These are phyloP conservation scores for Barbus barbus DNA, from an alignment of 2,113 vertebrate genomes.

Conservation along the genomic window DNA sequence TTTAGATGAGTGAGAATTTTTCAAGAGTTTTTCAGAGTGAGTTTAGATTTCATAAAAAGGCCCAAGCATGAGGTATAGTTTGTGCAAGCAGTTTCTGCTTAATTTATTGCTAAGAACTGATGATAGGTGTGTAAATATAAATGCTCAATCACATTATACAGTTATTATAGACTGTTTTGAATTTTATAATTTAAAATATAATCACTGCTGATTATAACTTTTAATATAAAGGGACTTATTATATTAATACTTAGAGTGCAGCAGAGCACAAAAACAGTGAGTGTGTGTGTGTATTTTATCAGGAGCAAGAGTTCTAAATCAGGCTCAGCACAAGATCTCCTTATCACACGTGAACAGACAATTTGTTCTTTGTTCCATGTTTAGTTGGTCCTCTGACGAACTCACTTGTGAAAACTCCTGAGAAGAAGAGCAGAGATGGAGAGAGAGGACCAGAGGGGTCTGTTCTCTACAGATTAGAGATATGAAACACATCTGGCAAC, in stretches of 20 bases:
- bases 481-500: not conserved
- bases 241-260: not conserved
- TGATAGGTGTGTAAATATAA: not conserved
- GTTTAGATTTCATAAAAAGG: not conserved
- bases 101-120: not conserved
- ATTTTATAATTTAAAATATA: not conserved
- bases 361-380: constrained; percentile 8
- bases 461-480: not conserved
- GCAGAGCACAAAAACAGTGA: not conserved
- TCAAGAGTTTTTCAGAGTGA: not conserved
- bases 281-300: not conserved
- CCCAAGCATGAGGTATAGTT: not conserved
- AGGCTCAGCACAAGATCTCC: constrained; percentile 36
- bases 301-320: constrained; percentile 1
- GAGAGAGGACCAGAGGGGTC: not conserved
- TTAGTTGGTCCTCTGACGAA: not conserved
- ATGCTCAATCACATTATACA: too few species aligned
- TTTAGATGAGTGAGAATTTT: not conserved
- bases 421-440: not conserved
- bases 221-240: not conserved
- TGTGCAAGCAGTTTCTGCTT: not conserved
- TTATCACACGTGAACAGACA: constrained; percentile 31
- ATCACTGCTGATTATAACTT: not conserved
- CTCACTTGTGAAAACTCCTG: constrained; percentile 9
- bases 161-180: not conserved